Percentiles rank a stretch among this genome's conserved stretches.
phyloP scores from a whole-genome alignment of 2,888 invertebrate species.

The Diarsia brunnea region DNA sequence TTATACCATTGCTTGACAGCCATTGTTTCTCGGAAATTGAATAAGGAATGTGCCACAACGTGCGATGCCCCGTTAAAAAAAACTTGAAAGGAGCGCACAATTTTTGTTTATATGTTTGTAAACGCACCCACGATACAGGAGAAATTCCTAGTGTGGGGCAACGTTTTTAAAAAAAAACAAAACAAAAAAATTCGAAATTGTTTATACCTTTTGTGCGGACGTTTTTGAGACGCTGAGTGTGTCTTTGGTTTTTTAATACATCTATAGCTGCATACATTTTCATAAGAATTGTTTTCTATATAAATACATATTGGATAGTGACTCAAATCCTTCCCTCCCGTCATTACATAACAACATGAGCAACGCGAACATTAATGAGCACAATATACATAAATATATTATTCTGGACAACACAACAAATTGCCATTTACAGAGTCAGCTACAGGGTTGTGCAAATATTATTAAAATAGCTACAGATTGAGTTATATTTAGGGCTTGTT shows the following conservation, averaged over 20 bases:
- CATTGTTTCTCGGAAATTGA: background rate
- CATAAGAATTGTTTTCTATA: background rate
- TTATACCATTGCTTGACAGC: background rate
- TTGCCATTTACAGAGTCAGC: constrained; percentile 24
- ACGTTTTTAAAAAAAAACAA: too few species aligned
- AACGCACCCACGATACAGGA: too few species aligned
- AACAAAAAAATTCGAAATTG: background rate
- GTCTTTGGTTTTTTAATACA: background rate
- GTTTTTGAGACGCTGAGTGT: background rate
- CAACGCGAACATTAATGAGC: constrained; percentile 54
- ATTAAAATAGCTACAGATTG: background rate
- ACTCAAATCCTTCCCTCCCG: constrained; percentile 32
- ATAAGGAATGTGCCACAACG: background rate
- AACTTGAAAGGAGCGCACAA: too few species aligned
- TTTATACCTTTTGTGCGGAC: background rate
- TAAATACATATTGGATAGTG: constrained; percentile 48
- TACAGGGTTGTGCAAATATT: constrained; percentile 67
- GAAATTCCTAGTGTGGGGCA: too few species aligned
- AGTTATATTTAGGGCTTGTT: constrained; percentile 1
- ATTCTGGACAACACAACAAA: constrained; percentile 48
- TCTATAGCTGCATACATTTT: background rate
- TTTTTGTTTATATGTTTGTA: too few species aligned
- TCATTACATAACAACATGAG: constrained; percentile 54
- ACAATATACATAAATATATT: constrained; percentile 57
- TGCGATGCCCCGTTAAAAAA: background rate